Conservation (phyloP, 2,113 vertebrate species). For the Cinclus cinclus region DNA sequence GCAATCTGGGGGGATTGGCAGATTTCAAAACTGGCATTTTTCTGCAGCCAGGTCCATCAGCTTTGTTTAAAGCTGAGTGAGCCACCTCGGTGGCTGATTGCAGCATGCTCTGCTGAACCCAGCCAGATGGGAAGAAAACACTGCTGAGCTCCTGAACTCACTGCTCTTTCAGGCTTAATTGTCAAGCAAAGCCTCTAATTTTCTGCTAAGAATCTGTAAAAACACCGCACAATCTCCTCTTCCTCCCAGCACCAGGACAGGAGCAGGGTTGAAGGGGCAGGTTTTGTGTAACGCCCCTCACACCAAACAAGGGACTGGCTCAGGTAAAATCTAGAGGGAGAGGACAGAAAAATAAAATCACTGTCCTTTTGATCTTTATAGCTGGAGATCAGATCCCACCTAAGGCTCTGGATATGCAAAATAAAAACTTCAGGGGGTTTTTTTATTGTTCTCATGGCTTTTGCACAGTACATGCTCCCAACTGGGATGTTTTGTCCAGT, state of each 20-base stretch:
- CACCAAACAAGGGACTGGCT: too few relatives aligned
- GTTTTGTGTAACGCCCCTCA: background rate
- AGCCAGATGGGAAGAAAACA: background rate
- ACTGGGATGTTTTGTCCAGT: background rate
- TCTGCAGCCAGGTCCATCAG: background rate
- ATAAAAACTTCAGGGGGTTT: accelerated
- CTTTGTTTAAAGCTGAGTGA: background rate
- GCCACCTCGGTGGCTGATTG: background rate
- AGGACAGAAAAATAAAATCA: background rate
- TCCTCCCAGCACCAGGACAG: accelerated
- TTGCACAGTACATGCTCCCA: background rate
- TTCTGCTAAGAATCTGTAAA: background rate
- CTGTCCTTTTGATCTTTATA: background rate
- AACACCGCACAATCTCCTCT: background rate
- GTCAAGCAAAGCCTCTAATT: background rate
- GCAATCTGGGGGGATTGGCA: background rate
- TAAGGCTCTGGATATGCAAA: background rate
- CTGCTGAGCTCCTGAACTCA: background rate
- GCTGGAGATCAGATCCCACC: background rate
- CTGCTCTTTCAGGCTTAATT: background rate
- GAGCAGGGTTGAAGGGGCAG: background rate
- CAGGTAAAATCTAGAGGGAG: background rate
- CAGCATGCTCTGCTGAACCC: background rate
- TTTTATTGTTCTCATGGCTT: background rate
- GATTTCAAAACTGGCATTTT: background rate